Base-by-base conservation (phyloP, 2,113 vertebrate genomes). In the Syngnathoides biaculeatus region DNA sequence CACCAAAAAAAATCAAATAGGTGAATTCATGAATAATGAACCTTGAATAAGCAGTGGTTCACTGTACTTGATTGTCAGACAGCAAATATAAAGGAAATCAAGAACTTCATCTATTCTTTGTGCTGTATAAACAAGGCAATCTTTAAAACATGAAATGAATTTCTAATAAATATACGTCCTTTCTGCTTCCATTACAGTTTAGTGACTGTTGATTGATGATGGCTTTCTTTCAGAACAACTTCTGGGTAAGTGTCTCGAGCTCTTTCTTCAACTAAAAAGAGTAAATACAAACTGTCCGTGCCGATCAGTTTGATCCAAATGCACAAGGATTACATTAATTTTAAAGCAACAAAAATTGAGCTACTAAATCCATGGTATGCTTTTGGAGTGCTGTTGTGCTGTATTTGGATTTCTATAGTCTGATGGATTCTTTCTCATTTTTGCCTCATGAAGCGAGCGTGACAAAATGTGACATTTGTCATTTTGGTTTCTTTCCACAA, bases 151-250 rank as follows among this genome's bases (percentile, higher is more conserved):
- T 59, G 17, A 2, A 64, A 20, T 12, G 6, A 52, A 67, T 2
- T 64, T 38, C 53, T 50, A 8, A 69, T n/a, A 74, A 68, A 82
- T 43, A 0, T 5, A 2, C 68, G 2, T 72, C 65, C 50, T 53
- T 79, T 35, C 76, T 20, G 35, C 66, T 67, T 52, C 77, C 19
- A 80, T 35, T 57, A 27, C 86, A 92, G 81, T 71, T 59, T 79
- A 69, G 58, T 79, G 67, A 84, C 60, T 42, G 72, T 64, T 65
- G 73, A 81, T 75, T 60, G 69, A 88, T 87, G 77, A 92, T 91
- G 88, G 84, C 90, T 0, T 78, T 83, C 77, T 93, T 93, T 84
- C 88, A 89, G 79, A 92, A 86, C 86, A 92, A 89, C 84, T 93
- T 93, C 83, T 93, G 92, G 92, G 92, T 93, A 80, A 92, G 92